Conservation (phyloP, 1,140 invertebrate species). For the Pseudomyrmex pallidus region DNA sequence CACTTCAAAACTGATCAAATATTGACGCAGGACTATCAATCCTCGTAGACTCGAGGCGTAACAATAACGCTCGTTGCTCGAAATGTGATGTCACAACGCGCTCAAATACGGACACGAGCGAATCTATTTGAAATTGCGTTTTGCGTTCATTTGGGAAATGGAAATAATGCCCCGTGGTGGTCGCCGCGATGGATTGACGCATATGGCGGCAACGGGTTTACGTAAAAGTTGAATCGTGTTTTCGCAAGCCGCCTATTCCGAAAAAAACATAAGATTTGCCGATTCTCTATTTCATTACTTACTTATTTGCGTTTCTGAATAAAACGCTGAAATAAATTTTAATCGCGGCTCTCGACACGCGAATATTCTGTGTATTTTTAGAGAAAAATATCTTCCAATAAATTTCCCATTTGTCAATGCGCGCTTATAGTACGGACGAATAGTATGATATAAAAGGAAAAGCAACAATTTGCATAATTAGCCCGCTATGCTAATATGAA, state of each 20-base stretch:
- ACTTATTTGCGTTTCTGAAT: slow-evolving; percentile 16
- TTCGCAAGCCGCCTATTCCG: background rate
- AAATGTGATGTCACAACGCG: slow-evolving; percentile 26
- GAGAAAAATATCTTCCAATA: background rate
- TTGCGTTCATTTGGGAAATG: slow-evolving; percentile 43
- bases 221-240: slow-evolving; percentile 46
- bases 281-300: background rate
- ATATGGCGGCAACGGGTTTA: slow-evolving; percentile 37
- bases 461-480: slow-evolving; percentile 32
- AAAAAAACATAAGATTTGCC: slow-evolving; percentile 32
- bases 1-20: slow-evolving; percentile 6
- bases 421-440: background rate
- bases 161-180: slow-evolving; percentile 1
- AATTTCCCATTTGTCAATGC: background rate
- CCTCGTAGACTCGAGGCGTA: background rate
- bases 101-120: slow-evolving; percentile 1
- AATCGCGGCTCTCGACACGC: background rate
- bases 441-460: slow-evolving; percentile 14
- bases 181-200: slow-evolving; percentile 17
- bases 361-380: background rate
- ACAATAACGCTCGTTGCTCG: slow-evolving; percentile 27
- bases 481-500: background rate
- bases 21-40: background rate
- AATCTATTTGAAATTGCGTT: slow-evolving; percentile 53
- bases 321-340: slow-evolving; percentile 22